Conservation (phyloP, 2,113 vertebrate species). For the Furnarius figulus region DNA sequence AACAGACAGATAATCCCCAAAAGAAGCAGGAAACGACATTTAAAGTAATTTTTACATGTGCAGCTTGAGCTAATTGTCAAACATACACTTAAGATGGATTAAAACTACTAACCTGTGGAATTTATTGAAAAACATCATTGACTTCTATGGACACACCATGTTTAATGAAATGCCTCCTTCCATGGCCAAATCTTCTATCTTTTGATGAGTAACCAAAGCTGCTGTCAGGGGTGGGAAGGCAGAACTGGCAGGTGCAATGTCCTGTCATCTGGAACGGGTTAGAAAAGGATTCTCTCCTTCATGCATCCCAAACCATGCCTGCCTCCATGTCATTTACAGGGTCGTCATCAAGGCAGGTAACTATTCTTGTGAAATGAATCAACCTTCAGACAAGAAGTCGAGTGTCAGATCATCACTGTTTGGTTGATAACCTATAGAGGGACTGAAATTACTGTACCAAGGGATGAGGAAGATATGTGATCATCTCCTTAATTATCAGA, state of each 20-base stretch:
- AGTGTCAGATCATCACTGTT: neutral
- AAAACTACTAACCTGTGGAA: neutral
- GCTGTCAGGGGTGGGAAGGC: neutral
- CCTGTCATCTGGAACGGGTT: neutral
- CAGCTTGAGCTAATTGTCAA: slow-evolving; percentile 33
- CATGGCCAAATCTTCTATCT: neutral
- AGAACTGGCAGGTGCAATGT: neutral
- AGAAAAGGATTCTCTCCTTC: neutral
- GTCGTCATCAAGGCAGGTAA: neutral
- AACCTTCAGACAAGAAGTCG: neutral
- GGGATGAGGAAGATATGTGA: neutral
- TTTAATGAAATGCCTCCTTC: neutral
- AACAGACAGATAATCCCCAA: neutral
- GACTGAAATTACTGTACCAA: neutral
- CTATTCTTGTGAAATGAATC: neutral
- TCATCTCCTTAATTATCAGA: neutral
- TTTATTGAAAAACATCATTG: neutral
- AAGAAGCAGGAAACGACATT: neutral
- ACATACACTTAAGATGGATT: neutral
- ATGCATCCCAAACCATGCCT: neutral
- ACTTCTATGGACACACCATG: neutral
- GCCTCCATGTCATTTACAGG: neutral
- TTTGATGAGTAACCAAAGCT: neutral
- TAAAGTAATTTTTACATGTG: slow-evolving; percentile 3
- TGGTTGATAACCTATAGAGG: neutral